A percentile compares a stretch with the other conserved stretches of the same genome.
Evolutionary conservation across 2,888 invertebrate species (phyloP).

Genomic region (Himalopsyche anomala): DNA sequence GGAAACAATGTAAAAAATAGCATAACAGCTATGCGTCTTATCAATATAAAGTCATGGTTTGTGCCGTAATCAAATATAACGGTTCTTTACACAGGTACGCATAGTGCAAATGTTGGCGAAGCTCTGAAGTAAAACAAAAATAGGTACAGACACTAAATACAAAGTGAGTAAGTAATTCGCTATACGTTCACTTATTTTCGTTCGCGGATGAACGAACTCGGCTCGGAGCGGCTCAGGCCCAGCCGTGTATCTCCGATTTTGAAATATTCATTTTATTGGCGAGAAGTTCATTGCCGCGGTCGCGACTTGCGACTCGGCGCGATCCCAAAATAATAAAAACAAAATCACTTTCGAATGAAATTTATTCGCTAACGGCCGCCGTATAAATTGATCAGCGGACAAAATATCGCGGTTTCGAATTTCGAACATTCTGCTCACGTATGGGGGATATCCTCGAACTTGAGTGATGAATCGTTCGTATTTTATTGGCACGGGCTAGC

Average conservation of each 20-base stretch:
- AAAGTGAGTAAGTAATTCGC: neutral
- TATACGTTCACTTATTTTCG: conserved; percentile 53
- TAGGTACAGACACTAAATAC: neutral
- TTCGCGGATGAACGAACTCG: conserved; percentile 54
- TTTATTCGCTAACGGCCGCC: conserved; percentile 6
- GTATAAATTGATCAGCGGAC: neutral
- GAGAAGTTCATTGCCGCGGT: conserved; percentile 52
- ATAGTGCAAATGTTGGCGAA: neutral
- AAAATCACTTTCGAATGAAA: conserved; percentile 38
- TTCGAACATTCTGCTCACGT: conserved; percentile 12
- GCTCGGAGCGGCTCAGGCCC: neutral
- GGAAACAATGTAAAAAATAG: too few species aligned
- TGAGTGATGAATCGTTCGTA: conserved; percentile 13
- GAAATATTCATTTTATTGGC: conserved; percentile 16
- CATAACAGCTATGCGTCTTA: too few species aligned
- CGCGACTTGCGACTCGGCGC: conserved; percentile 19
- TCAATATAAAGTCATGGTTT: too few species aligned
- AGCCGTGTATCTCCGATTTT: neutral
- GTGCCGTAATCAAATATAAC: too few species aligned
- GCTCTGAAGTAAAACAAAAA: neutral
- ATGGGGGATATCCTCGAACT: neutral
- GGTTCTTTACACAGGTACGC: neutral
- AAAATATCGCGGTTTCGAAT: neutral
- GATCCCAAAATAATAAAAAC: conserved; percentile 12
- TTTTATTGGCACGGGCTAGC: neutral